Base-by-base conservation (phyloP, 1,140 invertebrate species). In the Meteorus sp. region DNA sequence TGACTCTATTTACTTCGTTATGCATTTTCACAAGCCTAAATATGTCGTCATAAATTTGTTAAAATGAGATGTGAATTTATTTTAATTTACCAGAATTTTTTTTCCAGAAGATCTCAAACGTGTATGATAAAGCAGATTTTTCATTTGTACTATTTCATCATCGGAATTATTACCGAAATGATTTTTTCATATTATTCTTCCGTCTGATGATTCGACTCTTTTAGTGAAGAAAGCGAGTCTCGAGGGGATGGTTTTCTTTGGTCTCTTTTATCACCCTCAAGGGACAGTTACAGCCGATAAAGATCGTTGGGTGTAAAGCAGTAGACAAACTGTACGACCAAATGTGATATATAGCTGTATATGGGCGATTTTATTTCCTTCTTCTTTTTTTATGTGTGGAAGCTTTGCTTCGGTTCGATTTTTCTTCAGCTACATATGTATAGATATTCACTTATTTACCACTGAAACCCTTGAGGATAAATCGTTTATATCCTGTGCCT, bases 1-100 rank as follows among this genome's bases (percentile, higher is more conserved):
- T 70, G 66, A 62, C 56, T 56, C 6, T 22, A 35, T 50, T 50
- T 48, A 48, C 57, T 27, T 39, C 27, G 31, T 15, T 39, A 8
- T 41, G 22, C 27, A 51, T 62, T 59, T 48, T 35, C n/a, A n/a
- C n/a, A n/a, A n/a, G n/a, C n/a, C n/a, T n/a, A n/a, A n/a, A n/a
- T n/a, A n/a, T n/a, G n/a, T n/a, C n/a, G n/a, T n/a, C n/a, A n/a
- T n/a, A n/a, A n/a, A n/a, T n/a, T n/a, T n/a, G n/a, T n/a, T n/a
- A n/a, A n/a, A n/a, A n/a, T n/a, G n/a, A n/a, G n/a, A n/a, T n/a
- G n/a, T n/a, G n/a, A n/a, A n/a, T n/a, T n/a, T n/a, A n/a, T n/a
- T n/a, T n/a, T n/a, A n/a, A n/a, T n/a, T n/a, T n/a, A n/a, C n/a
- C n/a, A n/a, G n/a, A n/a, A n/a, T n/a, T n/a, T n/a, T n/a, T n/a